phyloP scores from a whole-genome alignment of 2,888 invertebrate genomes.

The Spisula subtruncata region DNA sequence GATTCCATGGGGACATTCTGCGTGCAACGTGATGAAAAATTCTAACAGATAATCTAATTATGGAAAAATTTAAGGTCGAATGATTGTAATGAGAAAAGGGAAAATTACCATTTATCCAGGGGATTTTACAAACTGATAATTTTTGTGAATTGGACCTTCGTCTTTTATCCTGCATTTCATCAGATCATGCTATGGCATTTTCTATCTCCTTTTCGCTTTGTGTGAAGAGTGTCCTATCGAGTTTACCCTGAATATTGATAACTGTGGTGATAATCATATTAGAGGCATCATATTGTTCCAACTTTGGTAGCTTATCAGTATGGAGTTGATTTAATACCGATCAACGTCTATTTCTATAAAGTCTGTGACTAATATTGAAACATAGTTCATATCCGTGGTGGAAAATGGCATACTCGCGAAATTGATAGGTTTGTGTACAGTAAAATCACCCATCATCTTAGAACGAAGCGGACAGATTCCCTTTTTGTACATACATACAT shows the following conservation, averaged over 20 bases:
- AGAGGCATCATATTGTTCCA: too few species aligned
- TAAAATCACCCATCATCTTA: too few species aligned
- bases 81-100: slow-evolving; percentile 7
- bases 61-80: slow-evolving; percentile 22
- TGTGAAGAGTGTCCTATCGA: background rate
- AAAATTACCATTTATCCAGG: slow-evolving; percentile 24
- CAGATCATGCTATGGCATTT: background rate
- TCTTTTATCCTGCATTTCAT: slow-evolving; percentile 14
- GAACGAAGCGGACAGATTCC: too few species aligned
- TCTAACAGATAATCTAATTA: slow-evolving; percentile 25
- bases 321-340: too few species aligned
- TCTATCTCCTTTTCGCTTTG: background rate
- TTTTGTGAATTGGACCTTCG: slow-evolving; percentile 23
- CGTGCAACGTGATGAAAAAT: slow-evolving; percentile 20
- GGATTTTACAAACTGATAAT: slow-evolving; percentile 18
- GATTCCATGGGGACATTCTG: slow-evolving; percentile 12
- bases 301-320: too few species aligned
- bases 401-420: too few species aligned
- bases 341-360: too few species aligned
- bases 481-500: too few species aligned
- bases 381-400: too few species aligned
- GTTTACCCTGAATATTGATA: background rate
- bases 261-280: too few species aligned
- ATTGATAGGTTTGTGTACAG: too few species aligned
- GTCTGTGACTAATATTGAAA: too few species aligned